Conservation (phyloP, 1,140 invertebrate species). For the Leucophenga varia region DNA sequence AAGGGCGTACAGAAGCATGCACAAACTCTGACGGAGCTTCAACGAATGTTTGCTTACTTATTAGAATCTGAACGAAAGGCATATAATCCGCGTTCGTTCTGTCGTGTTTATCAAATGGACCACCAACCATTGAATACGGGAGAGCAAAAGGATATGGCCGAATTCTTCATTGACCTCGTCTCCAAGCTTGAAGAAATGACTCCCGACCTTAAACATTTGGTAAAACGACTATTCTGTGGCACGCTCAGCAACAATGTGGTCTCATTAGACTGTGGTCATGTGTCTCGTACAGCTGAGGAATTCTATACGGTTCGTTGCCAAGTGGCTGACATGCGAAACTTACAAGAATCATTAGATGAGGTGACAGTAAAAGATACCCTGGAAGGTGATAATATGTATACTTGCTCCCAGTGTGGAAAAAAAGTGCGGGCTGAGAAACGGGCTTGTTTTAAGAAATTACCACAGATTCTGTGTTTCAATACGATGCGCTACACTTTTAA, state of each 20-base stretch:
- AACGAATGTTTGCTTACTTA: constrained; percentile 94
- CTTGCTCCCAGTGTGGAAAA: constrained; percentile 90
- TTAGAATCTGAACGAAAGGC: constrained; percentile 92
- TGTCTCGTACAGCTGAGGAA: constrained; percentile 90
- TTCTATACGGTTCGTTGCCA: constrained; percentile 95
- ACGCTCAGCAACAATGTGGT: constrained; percentile 94
- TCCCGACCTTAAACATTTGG: constrained; percentile 82
- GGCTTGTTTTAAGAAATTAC: constrained; percentile 92
- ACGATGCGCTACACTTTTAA: constrained; percentile 98
- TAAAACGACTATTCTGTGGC: constrained; percentile 91
- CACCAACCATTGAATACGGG: constrained; percentile 93
- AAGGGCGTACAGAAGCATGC: constrained; percentile 74
- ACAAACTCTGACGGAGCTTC: constrained; percentile 80
- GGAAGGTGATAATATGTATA: constrained; percentile 97
- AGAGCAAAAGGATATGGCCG: constrained; percentile 97
- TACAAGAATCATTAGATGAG: constrained; percentile 93
- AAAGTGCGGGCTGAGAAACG: constrained; percentile 94
- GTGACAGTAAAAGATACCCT: constrained; percentile 95
- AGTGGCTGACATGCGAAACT: constrained; percentile 93
- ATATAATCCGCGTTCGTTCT: constrained; percentile 92
- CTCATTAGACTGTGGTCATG: constrained; percentile 90
- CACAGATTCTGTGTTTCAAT: constrained; percentile 92
- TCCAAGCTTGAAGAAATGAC: constrained; percentile 96
- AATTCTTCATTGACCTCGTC: constrained; percentile 95
- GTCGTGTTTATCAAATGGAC: constrained; percentile 96